Base-by-base conservation (phyloP, 2,113 vertebrate species). In the Dipodomys merriami region DNA sequence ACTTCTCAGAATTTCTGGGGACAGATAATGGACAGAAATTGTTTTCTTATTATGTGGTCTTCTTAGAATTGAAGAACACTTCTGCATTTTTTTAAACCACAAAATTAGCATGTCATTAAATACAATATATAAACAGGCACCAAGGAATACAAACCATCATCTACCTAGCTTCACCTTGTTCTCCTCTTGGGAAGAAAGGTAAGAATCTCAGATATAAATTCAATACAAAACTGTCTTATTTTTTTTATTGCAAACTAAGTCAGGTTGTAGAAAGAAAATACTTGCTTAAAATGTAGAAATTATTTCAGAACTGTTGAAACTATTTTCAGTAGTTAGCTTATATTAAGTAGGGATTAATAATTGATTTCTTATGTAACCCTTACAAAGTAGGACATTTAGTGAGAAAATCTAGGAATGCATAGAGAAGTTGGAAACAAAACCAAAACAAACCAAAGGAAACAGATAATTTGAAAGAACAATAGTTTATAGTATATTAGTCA, bases 51-150 rank as follows among this genome's bases (percentile, higher is more conserved):
- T 49, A 80, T 39, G 7, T 8, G 35, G 16, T 78, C 4, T 96
- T 97, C 96, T 91, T 90, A 13, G 96, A 97, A 97, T 88, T 94
- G 2, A 84, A 86, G 35, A 4, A 68, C 13, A n/a, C 68, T 25
- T 60, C 71, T 86, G 72, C 69, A 60, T 93, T 88, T 68, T 95
- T 88, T 95, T 71, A 91, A 95, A 87, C 83, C 88, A 88, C 86
- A 95, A 86, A 94, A 96, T 97, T 95, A 96, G 85, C 94, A 95
- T 96, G 6, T 18, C 46, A 64, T 83, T 76, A 86, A 92, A 29
- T 83, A 12, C 4, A 86, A 30, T 92, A 93, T 97, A 96, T 94
- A 97, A 93, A 65, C 11, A 71, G 60, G 12, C 39, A 3, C 67
- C 80, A 46, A 91, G 84, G n/a, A 39, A 57, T 62, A 44, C 0